phyloP scores from a whole-genome alignment of 1,140 invertebrate species.

The Tenebrio molitor region DNA sequence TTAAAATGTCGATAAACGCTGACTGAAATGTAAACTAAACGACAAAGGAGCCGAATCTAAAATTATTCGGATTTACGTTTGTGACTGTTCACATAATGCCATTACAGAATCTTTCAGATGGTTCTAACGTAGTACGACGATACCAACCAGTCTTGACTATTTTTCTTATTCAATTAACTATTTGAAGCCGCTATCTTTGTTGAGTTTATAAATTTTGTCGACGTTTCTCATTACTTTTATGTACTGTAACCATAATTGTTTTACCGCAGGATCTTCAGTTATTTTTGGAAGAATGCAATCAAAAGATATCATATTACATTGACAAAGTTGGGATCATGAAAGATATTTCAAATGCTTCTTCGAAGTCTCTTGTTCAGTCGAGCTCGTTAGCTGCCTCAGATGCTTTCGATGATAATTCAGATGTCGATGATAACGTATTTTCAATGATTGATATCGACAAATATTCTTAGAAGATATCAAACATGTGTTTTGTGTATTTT shows the following conservation, averaged over 20 bases:
- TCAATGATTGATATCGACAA: slow-evolving; percentile 59
- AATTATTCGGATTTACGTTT: too few relatives aligned
- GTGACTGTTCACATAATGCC: too few relatives aligned
- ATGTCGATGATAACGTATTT: slow-evolving; percentile 55
- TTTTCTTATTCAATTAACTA: too few relatives aligned
- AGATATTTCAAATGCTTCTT: slow-evolving; percentile 31
- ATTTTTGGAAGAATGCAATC: slow-evolving; percentile 53
- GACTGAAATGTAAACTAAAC: too few relatives aligned
- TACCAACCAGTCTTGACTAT: too few relatives aligned
- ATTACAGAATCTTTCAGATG: too few relatives aligned
- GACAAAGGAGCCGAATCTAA: too few relatives aligned
- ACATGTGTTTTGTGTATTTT: slow-evolving; percentile 7
- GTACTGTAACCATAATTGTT: too few relatives aligned
- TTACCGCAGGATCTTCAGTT: slow-evolving; percentile 50
- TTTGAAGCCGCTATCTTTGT: too few relatives aligned
- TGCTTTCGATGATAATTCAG: slow-evolving; percentile 51
- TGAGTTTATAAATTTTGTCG: too few relatives aligned
- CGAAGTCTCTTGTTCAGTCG: slow-evolving; percentile 5
- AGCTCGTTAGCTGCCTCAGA: slow-evolving; percentile 11
- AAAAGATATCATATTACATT: slow-evolving; percentile 48
- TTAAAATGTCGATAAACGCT: neutral
- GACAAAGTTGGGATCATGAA: slow-evolving; percentile 32
- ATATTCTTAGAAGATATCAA: slow-evolving; percentile 33
- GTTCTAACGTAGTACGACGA: too few relatives aligned
- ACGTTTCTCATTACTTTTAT: too few relatives aligned